These are phyloP conservation scores for Drosophila elegans DNA, from an alignment of 1,140 invertebrate genomes.

Conservation along the genomic window DNA sequence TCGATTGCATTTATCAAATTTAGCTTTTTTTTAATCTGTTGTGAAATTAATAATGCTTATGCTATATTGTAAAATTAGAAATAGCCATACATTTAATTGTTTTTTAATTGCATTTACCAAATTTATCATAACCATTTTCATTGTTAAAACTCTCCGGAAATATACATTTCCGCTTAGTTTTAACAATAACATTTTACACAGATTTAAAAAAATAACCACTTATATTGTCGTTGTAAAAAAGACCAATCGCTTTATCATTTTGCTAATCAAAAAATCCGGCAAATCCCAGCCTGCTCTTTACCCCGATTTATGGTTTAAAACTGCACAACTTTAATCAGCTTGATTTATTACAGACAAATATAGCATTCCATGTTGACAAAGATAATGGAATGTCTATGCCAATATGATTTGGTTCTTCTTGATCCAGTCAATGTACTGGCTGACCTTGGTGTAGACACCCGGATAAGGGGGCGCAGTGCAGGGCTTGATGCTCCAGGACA, in stretches of 20 bases:
- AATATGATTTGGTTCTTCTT: slow-evolving; percentile 57
- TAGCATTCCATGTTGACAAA: background rate
- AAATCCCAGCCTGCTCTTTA: background rate
- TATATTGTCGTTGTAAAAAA: too few relatives aligned
- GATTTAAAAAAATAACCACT: too few relatives aligned
- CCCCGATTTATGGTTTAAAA: background rate
- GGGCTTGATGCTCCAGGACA: slow-evolving; percentile 85
- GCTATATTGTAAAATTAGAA: too few relatives aligned
- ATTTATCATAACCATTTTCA: too few relatives aligned
- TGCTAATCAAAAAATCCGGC: background rate
- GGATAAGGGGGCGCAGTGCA: slow-evolving; percentile 84
- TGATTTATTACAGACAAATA: slow-evolving; percentile 15
- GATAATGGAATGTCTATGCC: slow-evolving; percentile 43
- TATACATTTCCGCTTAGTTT: too few relatives aligned
- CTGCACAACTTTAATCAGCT: slow-evolving; percentile 7
- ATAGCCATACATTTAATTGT: too few relatives aligned
- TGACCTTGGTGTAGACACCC: slow-evolving; percentile 85
- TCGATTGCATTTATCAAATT: too few relatives aligned
- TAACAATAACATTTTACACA: too few relatives aligned
- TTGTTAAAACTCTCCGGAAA: too few relatives aligned
- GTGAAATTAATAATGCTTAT: too few relatives aligned
- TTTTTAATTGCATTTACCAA: too few relatives aligned
- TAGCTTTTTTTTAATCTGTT: too few relatives aligned
- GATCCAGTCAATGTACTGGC: slow-evolving; percentile 85
- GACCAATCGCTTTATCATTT: background rate